A percentile compares a stretch with the other conserved stretches of the same genome.
These are phyloP conservation scores for Blomia tropicalis DNA, from an alignment of 2,888 invertebrate species.

Conservation along the genomic window DNA sequence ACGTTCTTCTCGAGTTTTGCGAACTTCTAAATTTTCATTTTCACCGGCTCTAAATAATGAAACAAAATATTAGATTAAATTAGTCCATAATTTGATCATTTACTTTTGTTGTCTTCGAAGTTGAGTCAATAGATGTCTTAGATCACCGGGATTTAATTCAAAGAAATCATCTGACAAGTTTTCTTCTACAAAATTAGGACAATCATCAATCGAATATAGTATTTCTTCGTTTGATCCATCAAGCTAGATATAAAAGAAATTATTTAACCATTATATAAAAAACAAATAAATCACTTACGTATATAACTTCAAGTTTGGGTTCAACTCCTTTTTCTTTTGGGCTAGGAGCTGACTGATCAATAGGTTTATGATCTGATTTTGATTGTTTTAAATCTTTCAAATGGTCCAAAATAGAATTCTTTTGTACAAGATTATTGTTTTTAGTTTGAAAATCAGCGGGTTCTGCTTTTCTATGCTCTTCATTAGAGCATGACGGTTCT, in stretches of 20 bases:
- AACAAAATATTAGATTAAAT: constrained; percentile 11
- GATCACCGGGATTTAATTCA: constrained; percentile 65
- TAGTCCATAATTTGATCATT: constrained; percentile 1
- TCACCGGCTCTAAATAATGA: background rate
- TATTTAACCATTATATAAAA: background rate
- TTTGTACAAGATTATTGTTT: background rate
- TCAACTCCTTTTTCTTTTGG: no score
- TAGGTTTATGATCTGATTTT: no score
- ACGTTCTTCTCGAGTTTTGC: constrained; percentile 46
- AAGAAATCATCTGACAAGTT: constrained; percentile 62
- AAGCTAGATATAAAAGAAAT: constrained; percentile 3
- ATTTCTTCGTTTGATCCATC: constrained; percentile 7
- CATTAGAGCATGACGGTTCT: no score
- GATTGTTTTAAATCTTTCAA: background rate
- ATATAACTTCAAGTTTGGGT: no score
- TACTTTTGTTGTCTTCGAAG: constrained; percentile 45
- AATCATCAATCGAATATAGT: constrained; percentile 16
- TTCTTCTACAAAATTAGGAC: background rate
- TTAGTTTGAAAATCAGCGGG: no score
- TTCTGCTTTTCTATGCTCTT: no score
- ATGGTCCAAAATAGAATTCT: background rate
- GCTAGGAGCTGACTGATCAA: no score
- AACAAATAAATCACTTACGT: constrained; percentile 2
- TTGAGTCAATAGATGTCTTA: constrained; percentile 55
- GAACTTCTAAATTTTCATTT: constrained; percentile 55